Base-by-base conservation (phyloP, 1,140 invertebrate species). In the Anoplolepis gracilipes region DNA sequence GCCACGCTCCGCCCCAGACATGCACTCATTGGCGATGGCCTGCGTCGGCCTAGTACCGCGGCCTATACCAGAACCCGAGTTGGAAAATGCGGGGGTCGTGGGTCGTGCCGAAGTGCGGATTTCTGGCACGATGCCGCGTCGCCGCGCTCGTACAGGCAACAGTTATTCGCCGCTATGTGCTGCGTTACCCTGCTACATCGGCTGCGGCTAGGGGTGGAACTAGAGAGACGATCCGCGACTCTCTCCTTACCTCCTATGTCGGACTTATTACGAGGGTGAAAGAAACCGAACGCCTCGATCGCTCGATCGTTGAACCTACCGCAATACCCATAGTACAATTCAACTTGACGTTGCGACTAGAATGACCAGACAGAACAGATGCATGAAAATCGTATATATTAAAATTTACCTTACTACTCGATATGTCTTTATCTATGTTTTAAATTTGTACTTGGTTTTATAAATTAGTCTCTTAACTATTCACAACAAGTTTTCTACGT, bases 41-140 rank as follows among this genome's bases (percentile, higher is more conserved):
- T 89, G 93, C 93, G 93, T 94, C 93, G 93, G 93, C 93, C 93
- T 94, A 94, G 90, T 92, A 87, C 92, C 88, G 91, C 91, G 93
- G 93, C 93, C 93, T 94, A 94, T 94, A 88, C 93, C 92, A 91
- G 88, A 93, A 92, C 92, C 91, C 84, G 87, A 89, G 88, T 91
- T 93, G 93, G 90, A 90, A 89, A 92, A 90, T 84, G 88, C 89
- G 85, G 88, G 89, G 88, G 82, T 89, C 89, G 89, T 90, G 89
- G 88, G 89, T 90, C 89, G 88, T 89, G 85, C 91, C 88, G 65
- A 55, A 90, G 85, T 65, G 73, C 75, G 69, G 75, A 78, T 78
- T 91, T 91, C 92, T 94, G 93, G 94, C 93, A 94, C 89, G 88
- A 85, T 93, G 93, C 93, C 94, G 93, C 94, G 93, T 93, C 94